Base-by-base conservation (phyloP, 2,888 invertebrate species). In the Amiota mariae region DNA sequence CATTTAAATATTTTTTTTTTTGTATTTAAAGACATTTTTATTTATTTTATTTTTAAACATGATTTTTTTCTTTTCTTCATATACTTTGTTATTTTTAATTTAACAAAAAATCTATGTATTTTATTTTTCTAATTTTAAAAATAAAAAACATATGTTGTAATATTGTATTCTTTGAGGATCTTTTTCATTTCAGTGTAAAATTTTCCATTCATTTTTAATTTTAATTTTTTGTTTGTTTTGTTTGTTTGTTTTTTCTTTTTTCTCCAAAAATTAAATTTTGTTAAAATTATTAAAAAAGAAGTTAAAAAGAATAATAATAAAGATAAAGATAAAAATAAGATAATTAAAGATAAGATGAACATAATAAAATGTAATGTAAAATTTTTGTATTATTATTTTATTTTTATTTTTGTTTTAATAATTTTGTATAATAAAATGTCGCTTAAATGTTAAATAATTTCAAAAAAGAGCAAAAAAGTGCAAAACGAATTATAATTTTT, bases 391-490 rank as follows among this genome's bases (percentile, higher is more conserved):
- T 81, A 81, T 77, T 77, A 75, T 76, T 2, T 59, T 74, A 48
- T 48, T 59, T 76, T 79, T 81, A 80, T 78, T 77, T 82, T 87
- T 78, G 78, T 78, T 76, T 78, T n/a, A 78, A 75, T 79, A 54
- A 74, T 71, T 59, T 56, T 59, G 57, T 59, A 70, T 70, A 70
- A 46, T 70, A 78, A 81, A 85, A 87, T 87, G 87, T 87, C 87
- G 84, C 87, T 87, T 85, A 84, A 78, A 79, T 80, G 36, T 74
- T 82, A 84, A 85, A 85, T 87, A 86, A 87, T 87, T 86, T 87
- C 87, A 87, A 87, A 82, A 87, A 87, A 83, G 20, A 57, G 85
- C 86, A 78, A 77, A 75, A 81, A 80, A 78, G 73, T 75, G 74
- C 75, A 68, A 51, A 70, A 8, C 70, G 64, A 46, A 13, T 72